phyloP scores from a whole-genome alignment of 53 echinoderm and acorn worm genomes.

The Echinarachnius parma region DNA sequence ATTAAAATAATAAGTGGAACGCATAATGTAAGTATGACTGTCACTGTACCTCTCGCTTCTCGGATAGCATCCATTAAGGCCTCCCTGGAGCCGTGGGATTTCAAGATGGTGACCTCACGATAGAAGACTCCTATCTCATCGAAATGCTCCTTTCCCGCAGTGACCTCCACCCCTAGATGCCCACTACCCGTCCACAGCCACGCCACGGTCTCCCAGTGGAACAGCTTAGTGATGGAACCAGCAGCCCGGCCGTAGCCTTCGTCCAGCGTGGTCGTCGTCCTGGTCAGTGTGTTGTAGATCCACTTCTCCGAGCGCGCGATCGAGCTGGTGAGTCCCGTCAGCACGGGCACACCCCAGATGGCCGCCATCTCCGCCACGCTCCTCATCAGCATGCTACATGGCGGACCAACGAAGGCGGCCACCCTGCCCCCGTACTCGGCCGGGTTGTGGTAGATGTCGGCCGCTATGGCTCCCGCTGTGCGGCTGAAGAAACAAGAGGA shows the following conservation, averaged over 20 bases:
- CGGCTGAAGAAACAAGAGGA: conserved; percentile 4
- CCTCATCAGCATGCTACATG: conserved; percentile 52
- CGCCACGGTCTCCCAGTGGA: conserved; percentile 1
- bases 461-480: conserved; percentile 53
- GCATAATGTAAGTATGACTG: too few species aligned
- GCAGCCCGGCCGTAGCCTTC: conserved; percentile 41
- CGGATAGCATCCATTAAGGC: conserved; percentile 59
- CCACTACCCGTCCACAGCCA: conserved; percentile 29
- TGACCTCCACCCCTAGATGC: not conserved
- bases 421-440: conserved; percentile 16
- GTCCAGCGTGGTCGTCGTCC: conserved; percentile 35
- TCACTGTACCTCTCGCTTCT: conserved; percentile 64
- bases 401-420: conserved; percentile 65
- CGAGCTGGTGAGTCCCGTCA: conserved; percentile 55
- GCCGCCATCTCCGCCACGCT: conserved; percentile 64
- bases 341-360: conserved; percentile 54
- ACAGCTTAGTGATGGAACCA: conserved; percentile 1
- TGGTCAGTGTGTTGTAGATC: conserved; percentile 53
- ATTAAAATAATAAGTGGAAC: too few species aligned
- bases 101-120: not conserved
- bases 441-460: conserved; percentile 39
- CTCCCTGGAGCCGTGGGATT: conserved; percentile 36
- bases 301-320: conserved; percentile 29
- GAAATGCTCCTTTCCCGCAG: conserved; percentile 1
- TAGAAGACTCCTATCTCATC: conserved; percentile 18